phyloP scores from a whole-genome alignment of 2,888 invertebrate species.

The Andrena hattorfiana region DNA sequence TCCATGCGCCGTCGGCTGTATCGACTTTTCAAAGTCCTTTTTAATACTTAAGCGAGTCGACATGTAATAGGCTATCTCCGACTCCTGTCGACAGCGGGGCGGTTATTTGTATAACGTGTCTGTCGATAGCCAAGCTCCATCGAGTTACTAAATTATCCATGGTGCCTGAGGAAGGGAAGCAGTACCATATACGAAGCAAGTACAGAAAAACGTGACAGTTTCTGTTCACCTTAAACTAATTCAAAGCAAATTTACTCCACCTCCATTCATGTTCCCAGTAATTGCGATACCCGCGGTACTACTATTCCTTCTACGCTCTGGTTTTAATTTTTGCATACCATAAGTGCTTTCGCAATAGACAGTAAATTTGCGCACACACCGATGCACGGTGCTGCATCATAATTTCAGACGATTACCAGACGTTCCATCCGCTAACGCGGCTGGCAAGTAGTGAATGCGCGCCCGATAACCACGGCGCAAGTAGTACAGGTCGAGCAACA shows the following conservation, averaged over 20 bases:
- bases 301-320: too few relatives aligned
- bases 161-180: neutral
- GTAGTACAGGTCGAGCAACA: conserved; percentile 45
- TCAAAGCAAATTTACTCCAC: neutral
- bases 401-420: neutral
- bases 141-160: conserved; percentile 38
- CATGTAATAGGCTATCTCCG: conserved; percentile 33
- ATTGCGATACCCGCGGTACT: too few relatives aligned
- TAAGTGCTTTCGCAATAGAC: neutral
- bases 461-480: conserved; percentile 14
- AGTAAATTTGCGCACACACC: neutral
- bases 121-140: conserved; percentile 14
- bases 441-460: neutral
- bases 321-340: too few relatives aligned
- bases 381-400: neutral
- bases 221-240: neutral
- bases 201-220: conserved; percentile 10
- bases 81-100: conserved; percentile 21
- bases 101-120: conserved; percentile 35
- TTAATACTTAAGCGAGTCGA: conserved; percentile 26
- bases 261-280: neutral
- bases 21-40: conserved; percentile 8
- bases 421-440: neutral
- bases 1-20: neutral
- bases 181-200: conserved; percentile 31